Evolutionary conservation across 2,888 invertebrate genomes (phyloP).

Genomic region (Philereme transversata): DNA sequence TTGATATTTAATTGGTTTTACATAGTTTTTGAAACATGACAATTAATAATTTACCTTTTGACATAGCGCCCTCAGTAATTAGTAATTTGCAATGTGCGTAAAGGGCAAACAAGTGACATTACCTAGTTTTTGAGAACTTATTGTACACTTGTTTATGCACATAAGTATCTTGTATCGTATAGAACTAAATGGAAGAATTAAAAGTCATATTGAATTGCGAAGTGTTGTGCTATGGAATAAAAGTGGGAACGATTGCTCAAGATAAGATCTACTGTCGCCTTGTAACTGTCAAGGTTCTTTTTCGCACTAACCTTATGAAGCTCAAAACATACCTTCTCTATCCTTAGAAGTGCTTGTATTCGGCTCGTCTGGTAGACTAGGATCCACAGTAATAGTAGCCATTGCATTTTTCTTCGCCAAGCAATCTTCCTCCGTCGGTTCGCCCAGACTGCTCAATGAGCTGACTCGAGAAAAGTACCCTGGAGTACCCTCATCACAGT

Average conservation of each 20-base stretch:
- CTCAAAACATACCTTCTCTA: conserved; percentile 69
- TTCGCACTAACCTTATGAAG: neutral
- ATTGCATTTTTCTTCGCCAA: conserved; percentile 75
- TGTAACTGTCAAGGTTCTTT: neutral
- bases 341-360: conserved; percentile 66
- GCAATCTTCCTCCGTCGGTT: conserved; percentile 76
- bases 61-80: too few relatives aligned
- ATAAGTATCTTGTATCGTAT: too few relatives aligned
- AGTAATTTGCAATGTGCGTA: too few relatives aligned
- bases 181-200: neutral
- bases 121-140: too few relatives aligned
- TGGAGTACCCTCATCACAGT: conserved; percentile 95
- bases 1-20: too few relatives aligned
- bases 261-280: neutral
- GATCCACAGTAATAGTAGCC: conserved; percentile 72
- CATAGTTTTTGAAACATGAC: too few relatives aligned
- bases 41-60: too few relatives aligned
- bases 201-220: conserved; percentile 15
- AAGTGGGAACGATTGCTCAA: conserved; percentile 4
- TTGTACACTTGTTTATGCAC: too few relatives aligned
- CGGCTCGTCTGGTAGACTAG: conserved; percentile 56
- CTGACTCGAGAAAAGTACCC: conserved; percentile 89
- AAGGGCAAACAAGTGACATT: too few relatives aligned
- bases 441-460: conserved; percentile 84
- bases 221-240: conserved; percentile 18